These are phyloP conservation scores for Diprion similis DNA, from an alignment of 1,140 invertebrate species.

Conservation along the genomic window DNA sequence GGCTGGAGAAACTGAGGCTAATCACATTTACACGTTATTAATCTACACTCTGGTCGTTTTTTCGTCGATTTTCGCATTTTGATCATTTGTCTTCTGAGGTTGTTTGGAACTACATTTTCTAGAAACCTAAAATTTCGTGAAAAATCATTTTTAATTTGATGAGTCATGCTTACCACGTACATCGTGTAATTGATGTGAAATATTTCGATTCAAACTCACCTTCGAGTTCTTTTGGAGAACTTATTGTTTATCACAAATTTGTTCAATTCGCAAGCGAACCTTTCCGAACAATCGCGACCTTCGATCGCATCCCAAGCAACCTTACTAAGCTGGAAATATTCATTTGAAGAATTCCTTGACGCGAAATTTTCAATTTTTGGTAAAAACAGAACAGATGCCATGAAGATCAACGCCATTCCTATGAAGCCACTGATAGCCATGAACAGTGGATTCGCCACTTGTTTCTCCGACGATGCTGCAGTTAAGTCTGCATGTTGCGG, in stretches of 20 bases:
- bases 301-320: constrained; percentile 41
- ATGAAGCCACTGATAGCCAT: constrained; percentile 45
- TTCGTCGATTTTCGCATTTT: neutral
- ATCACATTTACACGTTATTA: neutral
- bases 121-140: neutral
- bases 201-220: neutral
- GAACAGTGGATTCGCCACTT: constrained; percentile 42
- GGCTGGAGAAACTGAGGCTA: neutral
- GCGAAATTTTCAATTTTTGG: constrained; percentile 37
- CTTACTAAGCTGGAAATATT: constrained; percentile 38
- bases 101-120: neutral
- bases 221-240: neutral
- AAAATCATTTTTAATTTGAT: neutral
- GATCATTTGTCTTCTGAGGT: constrained; percentile 7
- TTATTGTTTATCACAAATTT: neutral
- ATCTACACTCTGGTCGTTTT: neutral
- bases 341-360: constrained; percentile 37
- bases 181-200: neutral
- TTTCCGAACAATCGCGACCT: constrained; percentile 20
- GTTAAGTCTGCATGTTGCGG: constrained; percentile 25
- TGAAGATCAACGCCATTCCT: constrained; percentile 45
- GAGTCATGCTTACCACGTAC: neutral
- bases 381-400: constrained; percentile 42
- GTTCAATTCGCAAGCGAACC: constrained; percentile 1
- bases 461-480: constrained; percentile 35